Percentiles rank a stretch among this genome's conserved stretches.
phyloP scores from a whole-genome alignment of 2,888 invertebrate species.

The Desoria tigrina region DNA sequence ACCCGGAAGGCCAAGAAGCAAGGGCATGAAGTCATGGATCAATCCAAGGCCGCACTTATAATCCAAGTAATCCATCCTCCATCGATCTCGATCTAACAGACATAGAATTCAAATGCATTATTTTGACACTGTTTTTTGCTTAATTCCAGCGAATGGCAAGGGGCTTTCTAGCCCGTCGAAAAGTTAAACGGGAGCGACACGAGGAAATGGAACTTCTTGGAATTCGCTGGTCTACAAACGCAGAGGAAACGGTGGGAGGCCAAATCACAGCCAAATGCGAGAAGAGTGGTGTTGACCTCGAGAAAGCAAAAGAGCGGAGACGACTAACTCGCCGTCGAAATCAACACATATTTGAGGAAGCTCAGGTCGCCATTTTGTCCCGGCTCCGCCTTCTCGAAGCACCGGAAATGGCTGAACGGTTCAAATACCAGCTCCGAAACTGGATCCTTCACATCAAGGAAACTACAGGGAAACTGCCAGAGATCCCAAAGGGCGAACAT shows the following conservation, averaged over 20 bases:
- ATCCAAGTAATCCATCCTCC: slow-evolving; percentile 47
- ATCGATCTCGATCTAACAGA: too few relatives aligned
- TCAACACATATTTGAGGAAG: slow-evolving; percentile 64
- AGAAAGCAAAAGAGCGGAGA: slow-evolving; percentile 59
- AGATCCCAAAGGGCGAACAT: slow-evolving; percentile 86
- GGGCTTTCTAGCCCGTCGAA: slow-evolving; percentile 52
- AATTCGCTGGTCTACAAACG: slow-evolving; percentile 23
- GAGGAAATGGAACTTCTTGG: slow-evolving; percentile 54
- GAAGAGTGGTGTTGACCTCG: slow-evolving; percentile 15
- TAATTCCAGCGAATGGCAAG: slow-evolving; percentile 49
- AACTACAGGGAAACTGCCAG: slow-evolving; percentile 82
- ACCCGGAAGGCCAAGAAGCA: neutral
- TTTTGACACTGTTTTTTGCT: neutral
- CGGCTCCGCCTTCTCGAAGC: slow-evolving; percentile 72
- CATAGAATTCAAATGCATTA: too few relatives aligned
- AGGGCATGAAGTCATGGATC: slow-evolving; percentile 25
- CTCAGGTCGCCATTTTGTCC: slow-evolving; percentile 63
- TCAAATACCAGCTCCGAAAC: slow-evolving; percentile 80
- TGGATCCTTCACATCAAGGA: slow-evolving; percentile 70
- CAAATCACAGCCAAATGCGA: slow-evolving; percentile 5
- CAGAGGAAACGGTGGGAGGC: neutral
- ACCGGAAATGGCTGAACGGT: slow-evolving; percentile 77
- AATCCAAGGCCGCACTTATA: slow-evolving; percentile 41
- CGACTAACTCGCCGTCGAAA: slow-evolving; percentile 66
- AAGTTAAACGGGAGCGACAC: slow-evolving; percentile 43